Percentiles rank a stretch among this genome's conserved stretches.
Evolutionary conservation across 1,140 invertebrate species (phyloP).

Genomic region (Lepidotrigona ventralis): DNA sequence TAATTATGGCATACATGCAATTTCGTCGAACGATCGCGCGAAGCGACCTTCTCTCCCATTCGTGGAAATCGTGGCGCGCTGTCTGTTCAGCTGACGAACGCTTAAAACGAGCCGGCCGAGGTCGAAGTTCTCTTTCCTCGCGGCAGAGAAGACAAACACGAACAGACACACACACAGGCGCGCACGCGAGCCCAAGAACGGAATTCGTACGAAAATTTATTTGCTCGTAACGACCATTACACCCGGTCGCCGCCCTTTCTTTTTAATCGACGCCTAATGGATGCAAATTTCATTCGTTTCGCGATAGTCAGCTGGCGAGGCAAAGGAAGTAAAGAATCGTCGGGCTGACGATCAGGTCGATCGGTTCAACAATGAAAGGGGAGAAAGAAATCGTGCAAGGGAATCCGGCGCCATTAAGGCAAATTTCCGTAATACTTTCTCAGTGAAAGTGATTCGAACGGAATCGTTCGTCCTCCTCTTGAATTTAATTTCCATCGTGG

Average conservation of each 20-base stretch:
- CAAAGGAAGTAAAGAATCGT: not conserved
- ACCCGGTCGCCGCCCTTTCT: not conserved
- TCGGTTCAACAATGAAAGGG: not conserved
- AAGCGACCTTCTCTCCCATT: not conserved
- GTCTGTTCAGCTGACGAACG: not conserved
- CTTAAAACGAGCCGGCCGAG: not conserved
- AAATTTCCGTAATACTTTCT: conserved; percentile 21
- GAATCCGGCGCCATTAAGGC: not conserved
- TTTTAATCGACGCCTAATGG: conserved; percentile 39
- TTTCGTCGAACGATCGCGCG: conserved; percentile 16
- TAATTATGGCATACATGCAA: conserved; percentile 35
- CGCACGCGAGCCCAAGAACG: no score
- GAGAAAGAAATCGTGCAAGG: not conserved
- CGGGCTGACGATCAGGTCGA: not conserved
- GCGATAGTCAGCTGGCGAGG: conserved; percentile 2
- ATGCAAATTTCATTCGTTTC: conserved; percentile 37
- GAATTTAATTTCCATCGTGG: conserved; percentile 41
- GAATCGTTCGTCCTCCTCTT: not conserved
- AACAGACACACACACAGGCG: no score
- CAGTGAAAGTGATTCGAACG: conserved; percentile 40
- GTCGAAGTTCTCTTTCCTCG: not conserved
- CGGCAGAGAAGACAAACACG: not conserved
- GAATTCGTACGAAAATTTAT: conserved; percentile 24
- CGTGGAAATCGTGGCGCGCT: conserved; percentile 8
- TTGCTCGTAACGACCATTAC: not conserved